Evolutionary conservation across 2,888 invertebrate genomes (phyloP), one percentile per base, ranked within the genome.

Genomic region (Scelioninae gen. 2): DNA sequence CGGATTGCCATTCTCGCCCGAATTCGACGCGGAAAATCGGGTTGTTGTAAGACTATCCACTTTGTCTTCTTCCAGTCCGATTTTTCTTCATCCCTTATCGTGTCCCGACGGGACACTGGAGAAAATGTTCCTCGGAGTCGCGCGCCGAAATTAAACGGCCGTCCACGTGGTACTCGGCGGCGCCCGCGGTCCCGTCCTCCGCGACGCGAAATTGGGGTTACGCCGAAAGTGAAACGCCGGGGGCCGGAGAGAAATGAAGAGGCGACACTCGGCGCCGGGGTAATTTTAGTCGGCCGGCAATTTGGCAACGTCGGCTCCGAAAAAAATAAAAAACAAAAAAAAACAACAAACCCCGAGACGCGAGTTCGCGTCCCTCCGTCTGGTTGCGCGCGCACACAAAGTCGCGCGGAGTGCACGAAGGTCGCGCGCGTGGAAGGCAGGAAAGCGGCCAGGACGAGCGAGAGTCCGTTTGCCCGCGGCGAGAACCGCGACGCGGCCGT

Each of bases 251-350:
- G 68, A 73, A 72, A 72, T 68, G 73, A 68, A 69, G 73, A 73
- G 64, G 73, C 63, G 73, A 79, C 79, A 81, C 80, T 79, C 78
- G 75, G 73, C 79, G 80, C n/a, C n/a, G n/a, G n/a, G n/a, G 80
- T 85, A 84, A 85, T 83, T 84, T 84, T 84, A 84, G 84, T 82
- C 77, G 76, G 71, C 78, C 77, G 82, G 80, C 81, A 80, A 83
- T 85, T 85, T 85, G 85, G 85, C 85, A 84, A 78, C 80, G 84
- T 84, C 84, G 83, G 81, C 84, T 79, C 76, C 81, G 83, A 84
- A 84, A 68, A 75, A n/a, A n/a, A n/a, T n/a, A n/a, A n/a, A n/a
- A n/a, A n/a, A n/a, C n/a, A n/a, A n/a, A n/a, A n/a, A n/a, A n/a
- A n/a, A n/a, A n/a, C n/a, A n/a, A 71, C 65, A 70, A 70, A 73